Evolutionary conservation across 2,113 vertebrate species (phyloP), one percentile per base, ranked within the genome.

Genomic region (Perccottus glenii): DNA sequence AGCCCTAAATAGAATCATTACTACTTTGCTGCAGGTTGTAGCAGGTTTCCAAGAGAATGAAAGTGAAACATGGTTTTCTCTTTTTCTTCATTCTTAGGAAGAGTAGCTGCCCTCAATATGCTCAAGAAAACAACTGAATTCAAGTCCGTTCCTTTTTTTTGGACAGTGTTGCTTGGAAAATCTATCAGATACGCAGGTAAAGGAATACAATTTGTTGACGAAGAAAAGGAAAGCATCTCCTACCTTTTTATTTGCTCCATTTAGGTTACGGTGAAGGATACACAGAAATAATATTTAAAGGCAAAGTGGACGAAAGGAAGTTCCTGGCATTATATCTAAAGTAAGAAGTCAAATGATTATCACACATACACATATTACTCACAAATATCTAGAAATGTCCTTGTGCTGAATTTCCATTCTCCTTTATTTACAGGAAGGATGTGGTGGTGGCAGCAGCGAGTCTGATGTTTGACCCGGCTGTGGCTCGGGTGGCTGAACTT

Each of bases 271-370:
- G 93, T 1, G 87, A 89, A 42, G 94, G 94, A 51, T 94, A 94
- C 89, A 95, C 92, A 0, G 94, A 96, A 36, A 93, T 94, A 0
- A 82, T 96, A 36, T 87, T 94, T 75, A 95, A 96, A 78, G 96
- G 95, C 66, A 92, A 87, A 57, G 69, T 93, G 52, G 90, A 93
- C 48, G 92, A 95, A 19, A 81, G 91, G 73, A 94, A 90, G 67
- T 95, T 97, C 82, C 85, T 96, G 15, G 90, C 94, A 1, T 95
- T 96, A 82, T 96, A 96, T 77, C 89, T 96, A 45, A 96, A 93
- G 96, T 96, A 81, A 92, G 93, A n/a, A 6, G 33, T 16, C 72
- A 42, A 35, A 3, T 0, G 42, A 2, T 15, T 9, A 43, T 3
- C 14, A 0, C 12, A n/a, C 2, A 57, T 59, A 2, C 9, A 19